Conservation (phyloP, 1,140 invertebrate species). For the Zaprionus africanus region DNA sequence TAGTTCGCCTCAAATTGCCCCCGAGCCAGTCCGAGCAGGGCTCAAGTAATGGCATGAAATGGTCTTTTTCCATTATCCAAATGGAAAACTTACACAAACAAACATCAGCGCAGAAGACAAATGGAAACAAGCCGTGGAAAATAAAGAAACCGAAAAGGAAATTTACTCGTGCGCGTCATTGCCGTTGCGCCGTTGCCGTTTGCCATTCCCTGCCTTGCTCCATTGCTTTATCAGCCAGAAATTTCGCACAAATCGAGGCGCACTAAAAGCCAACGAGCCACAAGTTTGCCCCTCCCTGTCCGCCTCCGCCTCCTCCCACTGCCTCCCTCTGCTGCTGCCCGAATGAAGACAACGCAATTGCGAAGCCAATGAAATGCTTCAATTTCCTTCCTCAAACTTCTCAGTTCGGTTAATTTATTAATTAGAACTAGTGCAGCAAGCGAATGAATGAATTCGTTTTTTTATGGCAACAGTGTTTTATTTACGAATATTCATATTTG, state of each 20-base stretch:
- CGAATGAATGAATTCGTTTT: conserved; percentile 7
- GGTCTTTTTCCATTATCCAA: conserved; percentile 84
- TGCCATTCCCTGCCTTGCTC: conserved; percentile 20
- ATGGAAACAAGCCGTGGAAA: conserved; percentile 57
- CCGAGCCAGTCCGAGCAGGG: conserved; percentile 36
- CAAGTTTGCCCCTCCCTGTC: conserved; percentile 16
- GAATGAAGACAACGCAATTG: conserved; percentile 24
- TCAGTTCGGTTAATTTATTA: conserved; percentile 46
- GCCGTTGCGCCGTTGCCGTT: conserved; percentile 5
- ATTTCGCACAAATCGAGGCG: conserved; percentile 69
- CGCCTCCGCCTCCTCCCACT: not conserved
- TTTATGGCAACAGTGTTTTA: conserved; percentile 9
- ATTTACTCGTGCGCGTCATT: conserved; percentile 78
- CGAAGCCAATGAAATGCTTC: conserved; percentile 38
- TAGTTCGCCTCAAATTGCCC: conserved; percentile 74
- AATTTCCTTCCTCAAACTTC: conserved; percentile 25
- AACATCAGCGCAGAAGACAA: conserved; percentile 48
- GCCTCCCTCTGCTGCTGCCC: no score
- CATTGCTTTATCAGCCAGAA: conserved; percentile 79
- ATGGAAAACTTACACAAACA: conserved; percentile 82
- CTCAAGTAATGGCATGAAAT: conserved; percentile 79
- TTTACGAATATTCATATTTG: conserved; percentile 1
- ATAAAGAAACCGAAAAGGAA: conserved; percentile 66
- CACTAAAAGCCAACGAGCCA: conserved; percentile 63
- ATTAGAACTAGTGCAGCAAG: conserved; percentile 52